phyloP scores from a whole-genome alignment of 2,113 vertebrate genomes.

The Mus spicilegus region DNA sequence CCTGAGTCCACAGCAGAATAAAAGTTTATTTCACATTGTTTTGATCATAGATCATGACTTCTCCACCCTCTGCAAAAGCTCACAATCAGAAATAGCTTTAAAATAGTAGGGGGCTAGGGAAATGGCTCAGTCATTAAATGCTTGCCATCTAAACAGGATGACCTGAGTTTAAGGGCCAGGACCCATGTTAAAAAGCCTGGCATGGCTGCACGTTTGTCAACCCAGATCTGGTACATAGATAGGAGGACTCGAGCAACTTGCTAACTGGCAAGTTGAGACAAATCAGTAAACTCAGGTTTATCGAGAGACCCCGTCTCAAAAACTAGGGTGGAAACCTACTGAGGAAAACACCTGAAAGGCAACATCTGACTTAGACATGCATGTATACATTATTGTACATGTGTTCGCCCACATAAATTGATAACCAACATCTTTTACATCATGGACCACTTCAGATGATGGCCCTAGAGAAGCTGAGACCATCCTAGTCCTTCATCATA shows the following conservation, averaged over 20 bases:
- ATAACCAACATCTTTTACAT: neutral
- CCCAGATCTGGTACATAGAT: neutral
- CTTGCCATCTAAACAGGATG: neutral
- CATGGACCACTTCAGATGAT: neutral
- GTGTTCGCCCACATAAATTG: neutral
- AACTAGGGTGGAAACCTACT: fast-evolving
- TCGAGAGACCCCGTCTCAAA: neutral
- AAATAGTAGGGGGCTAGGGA: neutral
- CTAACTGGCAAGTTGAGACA: neutral
- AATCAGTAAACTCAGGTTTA: neutral
- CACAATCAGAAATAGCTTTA: slow-evolving; percentile 8
- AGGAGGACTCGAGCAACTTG: neutral
- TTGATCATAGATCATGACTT: slow-evolving; percentile 6
- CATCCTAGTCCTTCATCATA: neutral
- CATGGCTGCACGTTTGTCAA: neutral
- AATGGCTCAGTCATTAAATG: neutral
- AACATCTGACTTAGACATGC: neutral
- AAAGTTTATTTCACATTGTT: slow-evolving; percentile 62
- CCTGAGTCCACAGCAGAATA: slow-evolving; percentile 18
- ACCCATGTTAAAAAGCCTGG: neutral
- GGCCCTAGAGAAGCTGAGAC: neutral
- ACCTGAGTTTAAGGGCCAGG: neutral
- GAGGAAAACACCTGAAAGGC: neutral
- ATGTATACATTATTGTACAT: no score
- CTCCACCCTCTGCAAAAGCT: neutral